Percentiles rank a stretch among this genome's conserved stretches.
These are phyloP conservation scores for Poecilia velifera DNA, from an alignment of 2,797 vertebrate genomes.

Conservation along the genomic window DNA sequence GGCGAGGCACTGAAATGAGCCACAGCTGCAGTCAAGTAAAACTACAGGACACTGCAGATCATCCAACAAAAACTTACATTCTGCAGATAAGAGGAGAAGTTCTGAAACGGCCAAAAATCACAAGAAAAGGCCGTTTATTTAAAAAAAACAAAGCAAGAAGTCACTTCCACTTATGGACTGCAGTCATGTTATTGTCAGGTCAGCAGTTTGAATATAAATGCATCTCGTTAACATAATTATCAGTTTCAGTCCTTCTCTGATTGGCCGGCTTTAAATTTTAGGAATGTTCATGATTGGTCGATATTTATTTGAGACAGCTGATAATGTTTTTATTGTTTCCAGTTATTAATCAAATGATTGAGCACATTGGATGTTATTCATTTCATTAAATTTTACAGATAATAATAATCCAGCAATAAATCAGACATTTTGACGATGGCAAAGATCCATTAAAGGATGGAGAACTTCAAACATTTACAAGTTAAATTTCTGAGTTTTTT, in stretches of 20 bases:
- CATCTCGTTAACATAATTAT: background rate
- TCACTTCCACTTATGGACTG: background rate
- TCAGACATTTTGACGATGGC: background rate
- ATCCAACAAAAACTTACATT: constrained; percentile 10
- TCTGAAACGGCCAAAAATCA: background rate
- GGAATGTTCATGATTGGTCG: too few species aligned
- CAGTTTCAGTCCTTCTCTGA: background rate
- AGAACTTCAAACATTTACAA: too few species aligned
- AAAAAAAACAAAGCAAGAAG: background rate
- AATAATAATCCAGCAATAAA: background rate
- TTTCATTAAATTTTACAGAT: background rate
- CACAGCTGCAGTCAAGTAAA: constrained; percentile 17
- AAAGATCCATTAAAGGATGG: background rate
- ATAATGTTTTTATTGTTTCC: too few species aligned
- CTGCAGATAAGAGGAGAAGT: background rate
- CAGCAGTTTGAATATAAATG: background rate
- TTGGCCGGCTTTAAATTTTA: background rate
- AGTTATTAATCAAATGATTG: background rate
- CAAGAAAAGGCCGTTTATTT: background rate
- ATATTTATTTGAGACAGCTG: too few species aligned
- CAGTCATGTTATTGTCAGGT: background rate
- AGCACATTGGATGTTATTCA: background rate
- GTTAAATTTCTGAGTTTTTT: too few species aligned
- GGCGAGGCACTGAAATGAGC: constrained; percentile 15
- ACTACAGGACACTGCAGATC: constrained; percentile 15